A percentile compares a stretch with the other conserved stretches of the same genome.
phyloP scores from a whole-genome alignment of 2,113 vertebrate species.

The Poeciliopsis retropinna region DNA sequence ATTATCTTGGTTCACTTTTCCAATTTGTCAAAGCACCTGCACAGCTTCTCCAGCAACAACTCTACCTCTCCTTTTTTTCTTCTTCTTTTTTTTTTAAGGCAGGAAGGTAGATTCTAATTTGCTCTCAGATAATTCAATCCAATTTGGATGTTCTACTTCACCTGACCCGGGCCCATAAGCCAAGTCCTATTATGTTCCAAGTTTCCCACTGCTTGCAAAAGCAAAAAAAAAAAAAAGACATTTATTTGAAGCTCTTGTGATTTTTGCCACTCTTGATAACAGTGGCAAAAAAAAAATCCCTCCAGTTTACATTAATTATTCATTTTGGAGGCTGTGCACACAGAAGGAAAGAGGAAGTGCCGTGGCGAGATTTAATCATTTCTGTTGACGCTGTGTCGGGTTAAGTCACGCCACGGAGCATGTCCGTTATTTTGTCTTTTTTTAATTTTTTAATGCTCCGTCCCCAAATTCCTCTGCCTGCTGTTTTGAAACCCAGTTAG shows the following conservation, averaged over 20 bases:
- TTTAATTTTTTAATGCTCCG: background rate
- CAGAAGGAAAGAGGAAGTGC: constrained; percentile 47
- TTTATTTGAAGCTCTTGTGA: constrained; percentile 73
- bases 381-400: constrained; percentile 31
- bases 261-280: constrained; percentile 74
- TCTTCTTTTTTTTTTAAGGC: constrained; percentile 1
- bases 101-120: constrained; percentile 45
- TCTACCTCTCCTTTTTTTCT: background rate
- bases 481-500: background rate
- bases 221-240: constrained; percentile 42
- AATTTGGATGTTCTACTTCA: constrained; percentile 34
- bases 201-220: constrained; percentile 61
- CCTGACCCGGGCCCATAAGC: constrained; percentile 26
- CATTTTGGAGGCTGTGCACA: constrained; percentile 64
- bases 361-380: constrained; percentile 52
- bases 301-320: constrained; percentile 80
- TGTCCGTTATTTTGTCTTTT: constrained; percentile 20
- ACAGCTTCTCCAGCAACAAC: constrained; percentile 21
- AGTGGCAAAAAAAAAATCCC: constrained; percentile 29
- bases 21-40: constrained; percentile 43
- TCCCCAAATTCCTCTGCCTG: background rate
- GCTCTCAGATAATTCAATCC: constrained; percentile 44
- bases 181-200: constrained; percentile 49
- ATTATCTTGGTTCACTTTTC: constrained; percentile 43
- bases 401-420: constrained; percentile 33